Percentiles rank a stretch among this genome's conserved stretches.
Conservation (phyloP, 2,888 invertebrate species). For the Stenodera caucasica region DNA sequence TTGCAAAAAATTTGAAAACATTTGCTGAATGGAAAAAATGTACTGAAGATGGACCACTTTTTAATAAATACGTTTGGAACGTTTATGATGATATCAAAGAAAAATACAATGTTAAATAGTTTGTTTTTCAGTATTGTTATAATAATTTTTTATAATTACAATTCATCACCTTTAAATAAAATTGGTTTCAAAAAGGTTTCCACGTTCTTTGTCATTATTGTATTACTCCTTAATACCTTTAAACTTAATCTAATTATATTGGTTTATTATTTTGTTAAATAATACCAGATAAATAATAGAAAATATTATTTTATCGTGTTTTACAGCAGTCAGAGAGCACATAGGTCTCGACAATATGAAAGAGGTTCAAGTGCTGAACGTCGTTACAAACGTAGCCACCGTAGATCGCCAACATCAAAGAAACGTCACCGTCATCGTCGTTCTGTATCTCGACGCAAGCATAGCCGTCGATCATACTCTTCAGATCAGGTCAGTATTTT, state of each 20-base stretch:
- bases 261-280: conserved; percentile 1
- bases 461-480: conserved; percentile 57
- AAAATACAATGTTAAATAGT: conserved; percentile 56
- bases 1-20: conserved; percentile 58
- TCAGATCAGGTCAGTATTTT: conserved; percentile 53
- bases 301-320: conserved; percentile 11
- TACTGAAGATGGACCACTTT: conserved; percentile 59
- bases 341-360: conserved; percentile 65
- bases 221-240: background rate
- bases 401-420: conserved; percentile 79
- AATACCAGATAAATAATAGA: background rate
- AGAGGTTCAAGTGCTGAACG: conserved; percentile 78
- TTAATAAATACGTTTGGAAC: conserved; percentile 67
- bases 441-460: conserved; percentile 51
- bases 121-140: background rate
- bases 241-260: background rate
- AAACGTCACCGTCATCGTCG: conserved; percentile 71
- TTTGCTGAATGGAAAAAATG: conserved; percentile 64
- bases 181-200: background rate
- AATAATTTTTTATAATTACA: background rate
- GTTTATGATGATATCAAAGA: conserved; percentile 61
- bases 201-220: background rate
- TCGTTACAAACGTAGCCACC: conserved; percentile 83
- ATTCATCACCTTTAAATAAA: background rate
- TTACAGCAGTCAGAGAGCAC: conserved; percentile 63